Evolutionary conservation across 1,140 invertebrate genomes (phyloP).

Genomic region (Prorops nasuta): DNA sequence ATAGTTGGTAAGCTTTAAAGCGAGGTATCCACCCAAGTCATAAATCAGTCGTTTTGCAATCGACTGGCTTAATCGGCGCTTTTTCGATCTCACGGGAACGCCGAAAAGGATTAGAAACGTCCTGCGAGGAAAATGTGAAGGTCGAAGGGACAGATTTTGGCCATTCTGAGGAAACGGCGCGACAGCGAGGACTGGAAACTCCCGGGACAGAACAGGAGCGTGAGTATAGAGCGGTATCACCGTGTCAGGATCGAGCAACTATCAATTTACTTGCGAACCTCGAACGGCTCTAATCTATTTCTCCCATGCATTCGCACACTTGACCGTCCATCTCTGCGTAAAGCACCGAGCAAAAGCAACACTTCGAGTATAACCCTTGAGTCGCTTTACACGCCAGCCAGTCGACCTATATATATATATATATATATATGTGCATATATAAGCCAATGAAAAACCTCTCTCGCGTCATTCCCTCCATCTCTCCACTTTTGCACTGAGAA

Average conservation of each 20-base stretch:
- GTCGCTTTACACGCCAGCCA: too few relatives aligned
- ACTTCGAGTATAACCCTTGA: conserved; percentile 18
- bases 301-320: conserved; percentile 26
- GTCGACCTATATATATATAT: too few relatives aligned
- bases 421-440: too few relatives aligned
- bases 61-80: neutral
- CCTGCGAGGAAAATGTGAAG: neutral
- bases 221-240: conserved; percentile 14
- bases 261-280: conserved; percentile 40
- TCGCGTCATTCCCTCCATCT: too few relatives aligned
- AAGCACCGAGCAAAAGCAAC: conserved; percentile 19
- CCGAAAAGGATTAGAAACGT: neutral
- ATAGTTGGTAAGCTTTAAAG: too few relatives aligned
- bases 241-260: conserved; percentile 28
- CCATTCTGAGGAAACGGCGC: too few relatives aligned
- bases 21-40: neutral
- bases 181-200: too few relatives aligned
- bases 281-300: conserved; percentile 39
- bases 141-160: neutral
- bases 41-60: neutral
- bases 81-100: conserved; percentile 14
- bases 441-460: too few relatives aligned
- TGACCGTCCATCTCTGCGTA: conserved; percentile 32
- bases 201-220: too few relatives aligned
- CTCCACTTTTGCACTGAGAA: too few relatives aligned